Evolutionary conservation across 2,797 vertebrate species (phyloP).

Genomic region (Enteromius fasciolatus): DNA sequence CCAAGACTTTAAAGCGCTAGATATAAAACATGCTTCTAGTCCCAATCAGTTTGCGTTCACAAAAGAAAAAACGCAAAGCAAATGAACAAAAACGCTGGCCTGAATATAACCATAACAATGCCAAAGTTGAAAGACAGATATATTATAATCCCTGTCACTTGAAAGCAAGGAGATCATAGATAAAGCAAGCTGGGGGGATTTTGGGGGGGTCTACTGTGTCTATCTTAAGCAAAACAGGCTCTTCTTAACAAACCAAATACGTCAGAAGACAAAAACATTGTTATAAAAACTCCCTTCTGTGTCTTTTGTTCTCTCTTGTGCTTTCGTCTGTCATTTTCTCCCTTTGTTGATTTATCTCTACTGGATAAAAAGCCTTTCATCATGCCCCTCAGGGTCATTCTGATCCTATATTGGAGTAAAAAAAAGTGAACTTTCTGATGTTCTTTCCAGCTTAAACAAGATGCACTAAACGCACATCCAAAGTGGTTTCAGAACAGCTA

Average conservation of each 20-base stretch:
- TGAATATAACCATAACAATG: constrained; percentile 24
- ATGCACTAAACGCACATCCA: constrained; percentile 1
- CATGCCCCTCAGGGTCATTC: constrained; percentile 64
- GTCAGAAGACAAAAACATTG: constrained; percentile 65
- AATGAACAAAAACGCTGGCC: constrained; percentile 10
- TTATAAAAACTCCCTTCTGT: constrained; percentile 58
- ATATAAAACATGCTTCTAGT: constrained; percentile 4
- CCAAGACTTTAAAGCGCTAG: constrained; percentile 9
- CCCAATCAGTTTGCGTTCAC: constrained; percentile 30
- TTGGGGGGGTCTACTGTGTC: constrained; percentile 62
- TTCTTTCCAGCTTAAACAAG: constrained; percentile 53
- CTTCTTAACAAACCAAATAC: constrained; percentile 74
- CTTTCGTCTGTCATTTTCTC: constrained; percentile 62
- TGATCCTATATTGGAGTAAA: constrained; percentile 63
- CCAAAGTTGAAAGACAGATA: constrained; percentile 29
- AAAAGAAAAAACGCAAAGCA: neutral
- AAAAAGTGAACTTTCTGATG: constrained; percentile 67
- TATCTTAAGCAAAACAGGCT: constrained; percentile 61
- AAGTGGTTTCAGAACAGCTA: constrained; percentile 32
- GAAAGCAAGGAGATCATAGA: constrained; percentile 42
- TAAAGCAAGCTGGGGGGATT: constrained; percentile 43
- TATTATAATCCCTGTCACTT: constrained; percentile 11
- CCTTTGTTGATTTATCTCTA: constrained; percentile 66
- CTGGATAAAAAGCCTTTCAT: constrained; percentile 65
- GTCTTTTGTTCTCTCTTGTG: constrained; percentile 23